phyloP scores from a whole-genome alignment of 2,888 invertebrate genomes.

The Atherix ibis region DNA sequence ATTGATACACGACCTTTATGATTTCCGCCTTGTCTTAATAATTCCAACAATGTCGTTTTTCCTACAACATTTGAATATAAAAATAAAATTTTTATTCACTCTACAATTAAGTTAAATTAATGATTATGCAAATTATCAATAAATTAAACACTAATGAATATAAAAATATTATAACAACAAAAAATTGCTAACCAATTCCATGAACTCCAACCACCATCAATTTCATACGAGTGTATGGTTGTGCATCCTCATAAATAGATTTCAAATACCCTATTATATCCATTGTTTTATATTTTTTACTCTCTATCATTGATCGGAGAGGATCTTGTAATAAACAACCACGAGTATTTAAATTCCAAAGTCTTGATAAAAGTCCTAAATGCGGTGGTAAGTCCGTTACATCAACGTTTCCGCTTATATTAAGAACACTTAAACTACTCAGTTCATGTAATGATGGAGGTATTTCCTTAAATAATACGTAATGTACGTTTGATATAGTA shows the following conservation, averaged over 20 bases:
- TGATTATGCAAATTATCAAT: background rate
- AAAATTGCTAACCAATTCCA: slow-evolving; percentile 40
- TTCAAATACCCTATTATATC: slow-evolving; percentile 83
- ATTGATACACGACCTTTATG: slow-evolving; percentile 40
- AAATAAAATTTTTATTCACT: background rate
- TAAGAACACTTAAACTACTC: slow-evolving; percentile 78
- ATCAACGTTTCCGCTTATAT: slow-evolving; percentile 58
- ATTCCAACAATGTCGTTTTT: slow-evolving; percentile 84
- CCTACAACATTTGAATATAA: slow-evolving; percentile 34
- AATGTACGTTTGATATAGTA: background rate
- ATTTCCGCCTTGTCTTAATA: slow-evolving; percentile 71
- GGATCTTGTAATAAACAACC: slow-evolving; percentile 83
- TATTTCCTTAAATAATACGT: slow-evolving; percentile 38
- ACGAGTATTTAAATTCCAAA: slow-evolving; percentile 90
- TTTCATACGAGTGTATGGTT: slow-evolving; percentile 88
- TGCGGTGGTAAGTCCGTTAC: slow-evolving; percentile 83
- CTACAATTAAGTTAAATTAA: background rate
- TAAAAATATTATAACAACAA: too few species aligned
- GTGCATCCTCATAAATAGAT: slow-evolving; percentile 74
- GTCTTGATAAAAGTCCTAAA: slow-evolving; percentile 81
- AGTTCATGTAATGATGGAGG: slow-evolving; percentile 75
- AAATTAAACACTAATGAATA: too few species aligned
- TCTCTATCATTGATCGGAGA: slow-evolving; percentile 74
- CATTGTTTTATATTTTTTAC: slow-evolving; percentile 88
- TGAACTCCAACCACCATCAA: slow-evolving; percentile 91